Evolutionary conservation across 2,113 vertebrate species (phyloP), one percentile per base, ranked within the genome.

Genomic region (Neolamprologus falcicula): DNA sequence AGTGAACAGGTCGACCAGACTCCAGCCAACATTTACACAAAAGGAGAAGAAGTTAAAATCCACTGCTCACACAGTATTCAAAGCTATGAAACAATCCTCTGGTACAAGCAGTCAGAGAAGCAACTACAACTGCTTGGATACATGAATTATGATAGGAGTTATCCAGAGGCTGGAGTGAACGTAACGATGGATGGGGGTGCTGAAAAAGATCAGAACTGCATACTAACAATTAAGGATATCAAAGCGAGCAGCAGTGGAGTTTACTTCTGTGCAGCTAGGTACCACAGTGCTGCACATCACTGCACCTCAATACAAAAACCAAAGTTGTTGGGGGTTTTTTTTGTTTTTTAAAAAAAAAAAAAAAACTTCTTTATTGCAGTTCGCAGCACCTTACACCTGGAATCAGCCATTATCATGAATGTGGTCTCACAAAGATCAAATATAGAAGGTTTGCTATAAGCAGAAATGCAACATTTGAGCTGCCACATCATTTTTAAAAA

Each of bases 51-150:
- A 0, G 59, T 1, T 63, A 19, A 11, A 19, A 63, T 35, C 17
- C 1, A 2, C 1, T 63, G 59, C 17, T 63, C 59, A 63, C 61
- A 66, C 31, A 5, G 6, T 35, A 12, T n/a, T n/a, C 9, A 3
- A n/a, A 7, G 0, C 9, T 63, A n/a, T 63, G 0, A 61, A 2
- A 8, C 3, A 50, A 50, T 50, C 9, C 45, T 78, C n/a, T 83
- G 82, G 95, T 96, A 95, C 71, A 92, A 90, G 7, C 89, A 88
- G 19, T 19, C 9, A 14, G 0, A 84, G 0, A 17, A 2, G 5
- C 3, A 55, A 2, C 14, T 94, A 1, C n/a, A 89, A n/a, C 6
- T 93, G 2, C 85, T 94, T 2, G 94, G 94, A 81, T 87, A 88
- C 81, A 47, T 89, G 26, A 0, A 2, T 3, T 1, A 55, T 5